phyloP scores from a whole-genome alignment of 2,113 vertebrate genomes.

The Trochalopteron elliotii region DNA sequence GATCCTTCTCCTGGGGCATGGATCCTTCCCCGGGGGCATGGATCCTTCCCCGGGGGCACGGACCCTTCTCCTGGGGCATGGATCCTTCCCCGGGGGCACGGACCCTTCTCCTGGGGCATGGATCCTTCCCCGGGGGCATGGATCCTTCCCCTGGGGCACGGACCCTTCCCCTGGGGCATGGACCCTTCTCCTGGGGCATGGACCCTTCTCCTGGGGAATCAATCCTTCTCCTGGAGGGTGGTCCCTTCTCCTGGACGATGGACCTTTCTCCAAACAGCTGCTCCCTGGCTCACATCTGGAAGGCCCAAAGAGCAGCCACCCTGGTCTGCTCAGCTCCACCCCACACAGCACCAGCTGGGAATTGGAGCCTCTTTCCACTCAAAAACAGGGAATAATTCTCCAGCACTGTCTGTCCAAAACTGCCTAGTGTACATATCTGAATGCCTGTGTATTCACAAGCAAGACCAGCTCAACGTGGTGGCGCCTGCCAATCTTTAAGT shows the following conservation, averaged over 20 bases:
- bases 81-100: neutral
- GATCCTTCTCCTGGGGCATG: neutral
- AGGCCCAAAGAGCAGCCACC: neutral
- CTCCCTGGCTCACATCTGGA: neutral
- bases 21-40: neutral
- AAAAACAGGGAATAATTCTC: neutral
- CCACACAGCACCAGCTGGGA: neutral
- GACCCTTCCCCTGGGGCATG: neutral
- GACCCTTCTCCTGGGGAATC: neutral
- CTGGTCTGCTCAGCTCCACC: neutral
- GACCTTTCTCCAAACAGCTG: neutral
- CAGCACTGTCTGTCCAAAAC: neutral
- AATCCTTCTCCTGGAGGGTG: neutral
- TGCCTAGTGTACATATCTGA: neutral
- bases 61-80: neutral
- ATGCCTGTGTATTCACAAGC: neutral
- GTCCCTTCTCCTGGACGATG: rapidly evolving
- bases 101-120: neutral
- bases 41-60: neutral
- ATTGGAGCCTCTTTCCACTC: neutral
- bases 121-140: neutral
- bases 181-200: neutral
- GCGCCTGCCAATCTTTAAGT: neutral
- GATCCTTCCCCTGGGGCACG: rapidly evolving
- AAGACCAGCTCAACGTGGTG: neutral